These are phyloP conservation scores for Acromyrmex heyeri DNA, from an alignment of 1,140 invertebrate species.

Conservation along the genomic window DNA sequence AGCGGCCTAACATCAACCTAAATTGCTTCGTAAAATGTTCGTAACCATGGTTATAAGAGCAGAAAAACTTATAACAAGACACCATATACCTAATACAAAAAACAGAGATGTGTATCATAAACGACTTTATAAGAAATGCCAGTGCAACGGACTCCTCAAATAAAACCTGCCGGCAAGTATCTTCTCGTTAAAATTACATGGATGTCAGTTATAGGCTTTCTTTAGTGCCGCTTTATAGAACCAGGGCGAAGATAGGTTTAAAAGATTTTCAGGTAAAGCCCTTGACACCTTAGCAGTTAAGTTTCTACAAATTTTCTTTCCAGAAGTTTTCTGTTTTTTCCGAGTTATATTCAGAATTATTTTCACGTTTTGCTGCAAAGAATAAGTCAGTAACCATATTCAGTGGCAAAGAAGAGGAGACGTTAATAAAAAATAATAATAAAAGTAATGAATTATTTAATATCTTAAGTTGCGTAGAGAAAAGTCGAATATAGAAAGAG, in stretches of 20 bases:
- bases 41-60: neutral
- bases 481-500: neutral
- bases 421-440: neutral
- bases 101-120: constrained; percentile 47
- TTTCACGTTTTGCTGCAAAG: neutral
- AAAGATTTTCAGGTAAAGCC: constrained; percentile 60
- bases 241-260: constrained; percentile 8
- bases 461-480: neutral
- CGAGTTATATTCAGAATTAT: neutral
- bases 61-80: constrained; percentile 12
- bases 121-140: constrained; percentile 57
- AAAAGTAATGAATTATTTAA: neutral
- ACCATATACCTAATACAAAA: neutral
- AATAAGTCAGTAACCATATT: neutral
- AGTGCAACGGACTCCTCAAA: constrained; percentile 50
- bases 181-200: constrained; percentile 58
- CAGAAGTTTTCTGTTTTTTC: neutral
- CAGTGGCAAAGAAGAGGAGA: neutral
- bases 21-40: constrained; percentile 11
- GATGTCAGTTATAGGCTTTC: constrained; percentile 15
- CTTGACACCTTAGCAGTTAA: neutral
- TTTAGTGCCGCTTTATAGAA: constrained; percentile 42
- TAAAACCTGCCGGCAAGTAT: constrained; percentile 67
- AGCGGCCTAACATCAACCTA: neutral
- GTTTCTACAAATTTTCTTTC: neutral